A percentile compares a stretch with the other conserved stretches of the same genome.
These are phyloP conservation scores for Dioctria linearis DNA, from an alignment of 2,888 invertebrate genomes.

Conservation along the genomic window DNA sequence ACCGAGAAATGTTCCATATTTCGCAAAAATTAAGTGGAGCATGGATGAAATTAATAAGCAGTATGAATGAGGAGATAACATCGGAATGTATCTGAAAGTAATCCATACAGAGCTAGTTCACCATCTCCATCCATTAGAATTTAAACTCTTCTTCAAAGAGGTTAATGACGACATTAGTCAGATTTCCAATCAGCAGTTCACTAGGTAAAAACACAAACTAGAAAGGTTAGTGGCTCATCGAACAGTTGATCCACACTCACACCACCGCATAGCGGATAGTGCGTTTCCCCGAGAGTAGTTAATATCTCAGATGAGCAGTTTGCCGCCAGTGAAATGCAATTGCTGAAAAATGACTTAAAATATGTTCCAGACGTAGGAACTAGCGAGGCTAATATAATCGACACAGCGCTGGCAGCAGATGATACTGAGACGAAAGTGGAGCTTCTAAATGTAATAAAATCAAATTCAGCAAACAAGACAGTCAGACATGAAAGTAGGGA, in stretches of 20 bases:
- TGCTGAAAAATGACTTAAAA: too few species aligned
- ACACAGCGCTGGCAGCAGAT: not conserved
- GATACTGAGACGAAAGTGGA: too few species aligned
- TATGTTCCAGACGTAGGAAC: too few species aligned
- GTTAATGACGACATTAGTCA: not conserved
- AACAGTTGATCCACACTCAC: not conserved
- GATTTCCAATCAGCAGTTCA: not conserved
- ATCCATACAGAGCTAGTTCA: not conserved
- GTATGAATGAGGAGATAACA: too few species aligned
- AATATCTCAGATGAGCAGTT: not conserved
- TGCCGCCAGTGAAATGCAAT: too few species aligned
- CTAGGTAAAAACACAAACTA: not conserved
- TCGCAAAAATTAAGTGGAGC: not conserved
- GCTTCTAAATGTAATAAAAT: too few species aligned
- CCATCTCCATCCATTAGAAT: not conserved
- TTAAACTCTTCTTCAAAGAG: not conserved
- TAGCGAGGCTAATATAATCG: too few species aligned
- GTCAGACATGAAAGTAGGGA: not conserved
- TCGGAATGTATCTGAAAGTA: not conserved
- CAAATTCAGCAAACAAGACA: too few species aligned
- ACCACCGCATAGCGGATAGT: not conserved
- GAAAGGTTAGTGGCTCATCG: not conserved
- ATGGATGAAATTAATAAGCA: too few species aligned
- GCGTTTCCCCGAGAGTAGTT: not conserved
- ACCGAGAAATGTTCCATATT: not conserved